Evolutionary conservation across 2,113 vertebrate species (phyloP).

Genomic region (Hypomesus transpacificus): DNA sequence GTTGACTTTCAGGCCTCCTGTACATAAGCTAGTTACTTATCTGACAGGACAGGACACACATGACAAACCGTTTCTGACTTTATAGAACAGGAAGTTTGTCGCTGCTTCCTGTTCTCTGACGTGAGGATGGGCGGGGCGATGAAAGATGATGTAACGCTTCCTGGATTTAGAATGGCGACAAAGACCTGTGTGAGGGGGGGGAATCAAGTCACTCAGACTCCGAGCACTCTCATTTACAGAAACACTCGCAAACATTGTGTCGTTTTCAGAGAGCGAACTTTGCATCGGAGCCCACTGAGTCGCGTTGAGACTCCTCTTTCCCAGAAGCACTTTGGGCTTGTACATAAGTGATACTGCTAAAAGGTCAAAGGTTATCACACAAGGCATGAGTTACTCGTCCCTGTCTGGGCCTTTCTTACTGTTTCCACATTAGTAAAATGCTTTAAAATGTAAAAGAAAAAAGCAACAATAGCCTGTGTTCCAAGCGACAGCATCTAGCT

Average conservation of each 20-base stretch:
- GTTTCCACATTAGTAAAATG: slow-evolving; percentile 20
- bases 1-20: slow-evolving; percentile 55
- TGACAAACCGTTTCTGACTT: too few relatives aligned
- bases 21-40: slow-evolving; percentile 61
- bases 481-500: background rate
- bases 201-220: too few relatives aligned
- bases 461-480: background rate
- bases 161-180: background rate
- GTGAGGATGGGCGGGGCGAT: too few relatives aligned
- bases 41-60: slow-evolving; percentile 29
- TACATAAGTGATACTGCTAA: slow-evolving; percentile 12
- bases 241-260: background rate
- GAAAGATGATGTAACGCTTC: background rate
- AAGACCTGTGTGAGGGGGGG: too few relatives aligned
- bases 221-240: too few relatives aligned
- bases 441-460: slow-evolving; percentile 5
- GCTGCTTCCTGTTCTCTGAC: too few relatives aligned
- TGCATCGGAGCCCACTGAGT: background rate
- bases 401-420: slow-evolving; percentile 23
- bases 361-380: background rate
- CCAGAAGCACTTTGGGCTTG: background rate
- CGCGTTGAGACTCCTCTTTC: slow-evolving; percentile 5
- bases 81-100: too few relatives aligned
- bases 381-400: background rate
- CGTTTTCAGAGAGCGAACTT: slow-evolving; percentile 15